Conservation (phyloP, 2,888 invertebrate species). For the Schizaphis graminum region DNA sequence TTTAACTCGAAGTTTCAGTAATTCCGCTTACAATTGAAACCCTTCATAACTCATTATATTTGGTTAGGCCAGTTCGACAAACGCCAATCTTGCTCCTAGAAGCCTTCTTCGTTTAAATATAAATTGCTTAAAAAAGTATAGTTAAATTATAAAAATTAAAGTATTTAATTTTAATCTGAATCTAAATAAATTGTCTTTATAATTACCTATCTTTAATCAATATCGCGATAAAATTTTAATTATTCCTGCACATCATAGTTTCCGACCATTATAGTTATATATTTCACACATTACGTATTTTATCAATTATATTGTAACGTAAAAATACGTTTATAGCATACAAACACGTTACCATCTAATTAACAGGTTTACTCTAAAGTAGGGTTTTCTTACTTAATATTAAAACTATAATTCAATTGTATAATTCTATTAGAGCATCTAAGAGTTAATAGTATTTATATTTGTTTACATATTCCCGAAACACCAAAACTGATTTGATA, state of each 20-base stretch:
- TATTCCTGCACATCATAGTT: neutral
- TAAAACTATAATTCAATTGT: neutral
- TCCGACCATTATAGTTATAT: neutral
- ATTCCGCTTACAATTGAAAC: neutral
- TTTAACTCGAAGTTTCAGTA: neutral
- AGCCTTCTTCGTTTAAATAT: neutral
- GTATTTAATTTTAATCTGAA: neutral
- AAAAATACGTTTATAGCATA: neutral
- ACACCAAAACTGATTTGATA: neutral
- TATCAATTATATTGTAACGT: neutral
- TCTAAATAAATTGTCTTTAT: neutral
- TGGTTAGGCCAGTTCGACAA: neutral
- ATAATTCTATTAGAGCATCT: too few relatives aligned
- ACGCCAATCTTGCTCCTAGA: neutral
- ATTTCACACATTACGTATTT: neutral
- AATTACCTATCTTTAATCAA: neutral
- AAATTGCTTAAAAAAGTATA: neutral
- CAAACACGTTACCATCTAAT: neutral
- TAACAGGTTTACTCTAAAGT: neutral
- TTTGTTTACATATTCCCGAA: neutral
- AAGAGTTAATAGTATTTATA: neutral
- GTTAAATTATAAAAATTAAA: neutral
- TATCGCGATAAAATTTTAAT: neutral
- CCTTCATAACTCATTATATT: neutral
- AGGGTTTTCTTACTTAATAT: neutral